Base-by-base conservation (phyloP, 2,888 invertebrate genomes). In the Syritta pipiens region DNA sequence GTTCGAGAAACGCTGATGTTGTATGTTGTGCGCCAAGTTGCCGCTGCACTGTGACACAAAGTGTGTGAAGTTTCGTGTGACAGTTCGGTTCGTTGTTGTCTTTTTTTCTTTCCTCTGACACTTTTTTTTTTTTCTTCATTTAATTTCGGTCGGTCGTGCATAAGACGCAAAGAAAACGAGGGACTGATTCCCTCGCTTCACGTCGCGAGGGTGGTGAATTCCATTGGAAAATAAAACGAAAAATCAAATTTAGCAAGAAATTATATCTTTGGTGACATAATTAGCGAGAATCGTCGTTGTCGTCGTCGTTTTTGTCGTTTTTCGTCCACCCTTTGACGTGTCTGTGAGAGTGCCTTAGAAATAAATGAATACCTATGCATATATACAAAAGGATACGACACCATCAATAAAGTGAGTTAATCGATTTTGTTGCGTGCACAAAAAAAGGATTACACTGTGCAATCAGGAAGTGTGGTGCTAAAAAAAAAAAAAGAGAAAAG, bases 1-100 rank as follows among this genome's bases (percentile, higher is more conserved):
- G 88, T 86, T 87, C 86, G 86, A 85, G 85, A 86, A 86, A 86
- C 87, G 86, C 86, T 86, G 81, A 57, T 81, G 63, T 81, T 82
- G 65, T 75, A 82, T 67, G 81, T 69, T 28, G 82, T 62, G 53
- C 76, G 42, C 69, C 55, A 77, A 84, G 85, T 84, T 83, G 82
- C 79, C 83, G 67, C 57, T 74, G 67, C 62, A 68, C 55, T 60
- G 46, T 74, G 65, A 72, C 71, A 65, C 60, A 77, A 60, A 77
- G 42, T n/a, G n/a, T n/a, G n/a, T 77, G 71, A 67, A 77, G 48
- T 72, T 71, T 67, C 26, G 51, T 76, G 76, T 76, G 76, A 76
- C 69, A 67, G 51, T 71, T 77, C 77, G 72, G 77, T 72, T 67
- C 65, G 77, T 44, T 71, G 46, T 37, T 35, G n/a, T n/a, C n/a